Base-by-base conservation (phyloP, 2,113 vertebrate genomes). In the Butorides virescens region DNA sequence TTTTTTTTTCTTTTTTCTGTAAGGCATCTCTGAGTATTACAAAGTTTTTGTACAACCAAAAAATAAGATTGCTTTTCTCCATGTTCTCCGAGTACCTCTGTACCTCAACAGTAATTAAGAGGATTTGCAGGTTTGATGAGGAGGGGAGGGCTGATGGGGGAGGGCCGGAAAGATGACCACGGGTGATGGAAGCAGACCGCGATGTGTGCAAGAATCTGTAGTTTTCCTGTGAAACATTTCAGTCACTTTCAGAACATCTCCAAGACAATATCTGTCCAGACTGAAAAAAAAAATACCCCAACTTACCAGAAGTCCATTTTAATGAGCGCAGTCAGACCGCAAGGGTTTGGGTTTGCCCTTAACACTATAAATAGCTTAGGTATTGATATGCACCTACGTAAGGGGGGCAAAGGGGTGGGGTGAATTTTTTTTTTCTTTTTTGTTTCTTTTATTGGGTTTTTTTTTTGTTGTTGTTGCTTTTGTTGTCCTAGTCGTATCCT, bases 1-100 rank as follows among this genome's bases (percentile, higher is more conserved):
- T 56, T 62, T 86, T 53, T 75, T 62, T 65, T 50, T 61, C 66
- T 85, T 90, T 82, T 84, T 83, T 88, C 79, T 93, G 91, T 98
- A 98, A 98, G 98, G 98, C 98, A 97, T 98, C 95, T 97, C 96
- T 96, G 97, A 97, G 95, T 94, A 94, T 97, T 95, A 97, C 95
- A 92, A 94, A 95, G 96, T 97, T 97, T 97, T 97, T 97, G 95
- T 97, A 97, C 88, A 95, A 96, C 91, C 97, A 96, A 86, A 92
- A 95, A 95, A 97, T 93, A 96, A 93, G 92, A 96, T 96, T 95
- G 96, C 86, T 95, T 71, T 94, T 90, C 34, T 90, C 84, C 95
- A 23, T 49, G 92, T 95, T 97, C 88, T 95, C 88, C 66, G 0
- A 93, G 96, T 97, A 96, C 96, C 93, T 96, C 75, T 86, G 92